Evolutionary conservation across 2,113 vertebrate species (phyloP), one percentile per base, ranked within the genome.

Genomic region (Garra rufa): DNA sequence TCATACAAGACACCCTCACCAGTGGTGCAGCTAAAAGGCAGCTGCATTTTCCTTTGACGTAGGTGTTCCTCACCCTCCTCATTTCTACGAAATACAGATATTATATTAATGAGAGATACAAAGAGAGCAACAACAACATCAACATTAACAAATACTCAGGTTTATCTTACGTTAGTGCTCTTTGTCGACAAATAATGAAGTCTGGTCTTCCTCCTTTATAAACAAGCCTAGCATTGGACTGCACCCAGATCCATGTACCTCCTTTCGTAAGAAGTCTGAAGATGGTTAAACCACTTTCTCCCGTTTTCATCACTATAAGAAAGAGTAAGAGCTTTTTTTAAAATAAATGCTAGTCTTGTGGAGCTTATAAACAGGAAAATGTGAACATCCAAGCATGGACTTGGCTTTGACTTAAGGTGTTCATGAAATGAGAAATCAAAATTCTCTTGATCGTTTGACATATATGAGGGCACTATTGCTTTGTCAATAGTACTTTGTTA

Each of bases 181-280:
- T 90, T 91, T 96, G 95, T 30, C 84, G 89, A 1, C 91, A 82
- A 0, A 96, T 92, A 87, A 97, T 97, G 88, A 94, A 95, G 6
- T 96, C 94, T 0, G 96, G 95, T 38, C 91, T 75, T 76, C 94
- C 94, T 1, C 65, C 94, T 86, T 95, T 95, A 91, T 92, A 96
- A 26, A 97, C 89, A 17, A 97, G 89, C 83, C 92, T 85, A 0
- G 96, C 95, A 0, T 91, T 96, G 84, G 95, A 15, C 90, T 97
- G 96, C 46, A 97, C 92, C 96, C 96, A 97, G 74, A 96, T 15
- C 96, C 96, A 97, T 76, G 81, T 7, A 0, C 87, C 79, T 0
- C 85, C 83, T 84, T 97, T 97, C 30, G 92, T 94, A 73, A 97
- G 94, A 13, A 96, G 93, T 86, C 95, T 83, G 92, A 97, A 96